phyloP scores from a whole-genome alignment of 2,888 invertebrate species.

The Polylopha cassiicola region DNA sequence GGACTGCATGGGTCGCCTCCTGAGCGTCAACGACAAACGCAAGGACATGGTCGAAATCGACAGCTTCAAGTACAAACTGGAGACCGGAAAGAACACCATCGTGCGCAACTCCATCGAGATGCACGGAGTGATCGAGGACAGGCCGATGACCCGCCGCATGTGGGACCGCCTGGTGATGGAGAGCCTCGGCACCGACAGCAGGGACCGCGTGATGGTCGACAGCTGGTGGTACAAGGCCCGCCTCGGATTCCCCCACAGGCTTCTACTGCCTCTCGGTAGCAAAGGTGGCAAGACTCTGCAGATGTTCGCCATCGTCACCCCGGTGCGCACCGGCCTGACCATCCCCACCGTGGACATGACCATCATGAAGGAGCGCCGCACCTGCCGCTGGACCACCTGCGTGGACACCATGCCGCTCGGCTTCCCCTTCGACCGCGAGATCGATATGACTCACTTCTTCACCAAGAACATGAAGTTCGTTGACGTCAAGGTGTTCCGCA shows the following conservation, averaged over 20 bases:
- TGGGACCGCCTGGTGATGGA: slow-evolving; percentile 39
- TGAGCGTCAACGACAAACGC: slow-evolving; percentile 68
- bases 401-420: slow-evolving; percentile 82
- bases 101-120: slow-evolving; percentile 82
- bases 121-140: slow-evolving; percentile 79
- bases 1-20: slow-evolving; percentile 78
- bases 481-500: slow-evolving; percentile 80
- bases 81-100: slow-evolving; percentile 81
- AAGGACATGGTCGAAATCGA: slow-evolving; percentile 67
- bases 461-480: slow-evolving; percentile 82
- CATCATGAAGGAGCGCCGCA: slow-evolving; percentile 68
- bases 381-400: slow-evolving; percentile 73
- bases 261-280: slow-evolving; percentile 83
- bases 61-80: slow-evolving; percentile 78
- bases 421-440: slow-evolving; percentile 85
- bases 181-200: slow-evolving; percentile 50
- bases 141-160: slow-evolving; percentile 58
- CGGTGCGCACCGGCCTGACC: slow-evolving; percentile 67
- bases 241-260: slow-evolving; percentile 81
- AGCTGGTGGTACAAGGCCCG: slow-evolving; percentile 75
- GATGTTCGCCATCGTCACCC: slow-evolving; percentile 79
- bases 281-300: slow-evolving; percentile 79
- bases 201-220: slow-evolving; percentile 71
- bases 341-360: slow-evolving; percentile 63
- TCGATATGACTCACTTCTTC: slow-evolving; percentile 77